These are phyloP conservation scores for Drosophila seguyi DNA, from an alignment of 1,140 invertebrate species.

Conservation along the genomic window DNA sequence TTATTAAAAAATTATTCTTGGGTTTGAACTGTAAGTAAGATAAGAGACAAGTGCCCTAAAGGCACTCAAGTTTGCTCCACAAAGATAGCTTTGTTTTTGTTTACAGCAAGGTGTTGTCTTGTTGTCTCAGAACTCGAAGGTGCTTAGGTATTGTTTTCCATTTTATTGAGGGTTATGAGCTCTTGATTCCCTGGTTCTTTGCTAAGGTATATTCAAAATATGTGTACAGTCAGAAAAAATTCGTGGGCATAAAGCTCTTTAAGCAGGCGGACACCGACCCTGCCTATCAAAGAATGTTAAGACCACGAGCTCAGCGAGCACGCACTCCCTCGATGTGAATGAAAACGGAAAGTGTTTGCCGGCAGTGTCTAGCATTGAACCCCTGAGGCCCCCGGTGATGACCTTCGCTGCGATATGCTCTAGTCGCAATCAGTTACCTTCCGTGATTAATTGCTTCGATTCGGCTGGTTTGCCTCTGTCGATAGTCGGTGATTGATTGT, in stretches of 20 bases:
- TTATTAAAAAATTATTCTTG: slow-evolving; percentile 22
- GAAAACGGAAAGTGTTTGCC: slow-evolving; percentile 50
- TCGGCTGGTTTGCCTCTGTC: slow-evolving; percentile 13
- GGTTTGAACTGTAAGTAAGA: neutral
- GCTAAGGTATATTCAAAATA: slow-evolving; percentile 1
- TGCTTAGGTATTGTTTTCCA: slow-evolving; percentile 1
- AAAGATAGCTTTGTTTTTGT: slow-evolving; percentile 33
- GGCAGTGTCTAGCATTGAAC: slow-evolving; percentile 40
- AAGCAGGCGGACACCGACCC: neutral
- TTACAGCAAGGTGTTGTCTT: neutral
- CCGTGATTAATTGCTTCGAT: slow-evolving; percentile 49
- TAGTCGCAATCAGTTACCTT: slow-evolving; percentile 45
- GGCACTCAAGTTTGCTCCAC: slow-evolving; percentile 27
- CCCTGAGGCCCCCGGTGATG: slow-evolving; percentile 1
- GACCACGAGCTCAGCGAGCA: slow-evolving; percentile 30
- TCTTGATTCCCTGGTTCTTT: neutral
- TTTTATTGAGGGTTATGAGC: neutral
- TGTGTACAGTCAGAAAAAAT: slow-evolving; percentile 11
- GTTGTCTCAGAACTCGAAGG: slow-evolving; percentile 30
- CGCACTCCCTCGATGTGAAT: slow-evolving; percentile 18
- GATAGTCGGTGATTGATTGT: slow-evolving; percentile 49
- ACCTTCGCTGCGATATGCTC: slow-evolving; percentile 42
- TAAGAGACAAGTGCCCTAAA: too few species aligned
- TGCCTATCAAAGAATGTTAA: slow-evolving; percentile 9
- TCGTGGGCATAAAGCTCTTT: neutral